phyloP scores from a whole-genome alignment of 2,797 vertebrate species.

The Rhinichthys osculus region DNA sequence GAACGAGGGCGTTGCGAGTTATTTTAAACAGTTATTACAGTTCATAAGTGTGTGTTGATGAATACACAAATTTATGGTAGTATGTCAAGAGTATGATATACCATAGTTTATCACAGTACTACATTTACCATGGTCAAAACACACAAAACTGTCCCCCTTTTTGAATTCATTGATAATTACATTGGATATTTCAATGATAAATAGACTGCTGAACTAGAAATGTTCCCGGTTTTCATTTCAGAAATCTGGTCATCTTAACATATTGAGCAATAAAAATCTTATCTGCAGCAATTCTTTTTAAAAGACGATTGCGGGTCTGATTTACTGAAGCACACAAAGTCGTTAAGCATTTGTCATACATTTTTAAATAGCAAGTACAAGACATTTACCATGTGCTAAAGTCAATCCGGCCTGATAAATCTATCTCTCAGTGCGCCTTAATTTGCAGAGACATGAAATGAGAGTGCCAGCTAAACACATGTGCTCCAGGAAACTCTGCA shows the following conservation, averaged over 20 bases:
- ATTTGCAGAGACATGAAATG: slow-evolving; percentile 47
- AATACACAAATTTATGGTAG: not conserved
- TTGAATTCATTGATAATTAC: slow-evolving; percentile 1
- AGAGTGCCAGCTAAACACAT: slow-evolving; percentile 30
- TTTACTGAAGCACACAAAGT: slow-evolving; percentile 26
- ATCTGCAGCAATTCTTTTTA: slow-evolving; percentile 33
- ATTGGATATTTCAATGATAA: slow-evolving; percentile 30
- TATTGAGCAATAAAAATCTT: slow-evolving; percentile 36
- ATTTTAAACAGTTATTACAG: slow-evolving; percentile 7
- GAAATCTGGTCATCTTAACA: slow-evolving; percentile 26
- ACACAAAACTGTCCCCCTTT: slow-evolving; percentile 21
- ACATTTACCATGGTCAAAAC: not conserved
- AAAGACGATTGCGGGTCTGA: slow-evolving; percentile 32
- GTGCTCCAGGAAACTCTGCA: slow-evolving; percentile 15
- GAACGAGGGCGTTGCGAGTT: not conserved
- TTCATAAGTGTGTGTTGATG: not conserved
- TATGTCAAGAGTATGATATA: not conserved
- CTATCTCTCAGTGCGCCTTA: slow-evolving; percentile 6
- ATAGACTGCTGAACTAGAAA: slow-evolving; percentile 13
- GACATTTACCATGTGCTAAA: slow-evolving; percentile 45
- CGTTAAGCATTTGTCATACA: slow-evolving; percentile 37
- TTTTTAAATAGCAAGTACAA: slow-evolving; percentile 23
- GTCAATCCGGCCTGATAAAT: slow-evolving; percentile 12
- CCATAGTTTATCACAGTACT: slow-evolving; percentile 10
- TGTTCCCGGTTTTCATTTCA: slow-evolving; percentile 35